A percentile compares a stretch with the other conserved stretches of the same genome.
Evolutionary conservation across 2,113 vertebrate genomes (phyloP).

Genomic region (Mustela nigripes): DNA sequence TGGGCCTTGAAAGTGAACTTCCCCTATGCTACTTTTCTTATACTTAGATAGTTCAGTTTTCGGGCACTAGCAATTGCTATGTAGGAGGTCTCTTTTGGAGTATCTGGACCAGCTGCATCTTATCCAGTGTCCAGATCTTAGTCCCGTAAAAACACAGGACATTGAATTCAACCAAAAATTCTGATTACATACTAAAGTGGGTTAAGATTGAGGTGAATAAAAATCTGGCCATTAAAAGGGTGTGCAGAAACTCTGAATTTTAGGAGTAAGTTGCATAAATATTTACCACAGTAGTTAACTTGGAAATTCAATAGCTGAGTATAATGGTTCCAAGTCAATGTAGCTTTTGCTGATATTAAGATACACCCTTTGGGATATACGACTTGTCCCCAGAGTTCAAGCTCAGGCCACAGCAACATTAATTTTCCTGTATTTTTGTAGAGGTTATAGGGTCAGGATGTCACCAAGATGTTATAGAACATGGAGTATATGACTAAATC

Average conservation of each 20-base stretch:
- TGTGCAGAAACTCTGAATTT: background rate
- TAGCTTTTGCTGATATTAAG: slow-evolving; percentile 15
- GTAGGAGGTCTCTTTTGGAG: background rate
- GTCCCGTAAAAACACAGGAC: background rate
- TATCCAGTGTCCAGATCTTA: background rate
- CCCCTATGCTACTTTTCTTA: rapidly evolving
- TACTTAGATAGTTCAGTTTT: background rate
- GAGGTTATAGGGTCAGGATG: background rate
- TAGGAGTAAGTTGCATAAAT: background rate
- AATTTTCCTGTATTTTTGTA: slow-evolving; percentile 21
- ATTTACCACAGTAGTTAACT: background rate
- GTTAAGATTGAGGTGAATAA: background rate
- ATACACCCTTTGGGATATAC: background rate
- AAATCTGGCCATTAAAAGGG: background rate
- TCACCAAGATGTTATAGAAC: background rate
- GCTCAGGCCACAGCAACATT: slow-evolving; percentile 1
- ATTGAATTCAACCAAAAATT: background rate
- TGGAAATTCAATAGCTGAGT: slow-evolving; percentile 15
- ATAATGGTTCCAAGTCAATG: background rate
- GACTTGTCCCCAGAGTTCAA: slow-evolving; percentile 4
- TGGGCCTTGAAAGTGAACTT: background rate
- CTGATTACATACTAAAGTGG: background rate
- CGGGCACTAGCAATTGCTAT: background rate
- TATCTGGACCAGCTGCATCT: background rate
- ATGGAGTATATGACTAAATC: background rate